These are phyloP conservation scores for Ornithoptera priamus DNA, from an alignment of 2,888 invertebrate species.

Conservation along the genomic window DNA sequence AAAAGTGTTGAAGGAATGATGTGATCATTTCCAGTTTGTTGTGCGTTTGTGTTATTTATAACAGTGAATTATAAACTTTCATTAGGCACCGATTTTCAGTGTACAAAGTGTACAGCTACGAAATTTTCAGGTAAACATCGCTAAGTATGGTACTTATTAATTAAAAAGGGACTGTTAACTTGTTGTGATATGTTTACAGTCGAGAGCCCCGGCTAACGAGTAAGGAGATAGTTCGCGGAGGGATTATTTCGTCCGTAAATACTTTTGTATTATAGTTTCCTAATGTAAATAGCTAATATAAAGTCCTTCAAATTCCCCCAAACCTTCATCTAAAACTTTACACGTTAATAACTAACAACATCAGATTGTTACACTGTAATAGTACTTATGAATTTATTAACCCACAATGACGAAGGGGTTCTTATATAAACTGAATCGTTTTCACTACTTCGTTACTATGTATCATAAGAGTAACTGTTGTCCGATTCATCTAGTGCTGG, in stretches of 20 bases:
- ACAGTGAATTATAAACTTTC: background rate
- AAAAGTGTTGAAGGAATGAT: too few relatives aligned
- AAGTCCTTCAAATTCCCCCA: slow-evolving; percentile 7
- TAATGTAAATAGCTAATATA: slow-evolving; percentile 17
- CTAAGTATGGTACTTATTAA: slow-evolving; percentile 40
- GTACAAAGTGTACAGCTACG: slow-evolving; percentile 26
- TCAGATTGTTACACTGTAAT: background rate
- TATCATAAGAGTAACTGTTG: too few relatives aligned
- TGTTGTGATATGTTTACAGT: slow-evolving; percentile 41
- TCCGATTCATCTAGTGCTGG: too few relatives aligned
- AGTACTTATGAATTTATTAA: too few relatives aligned
- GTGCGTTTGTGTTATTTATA: background rate
- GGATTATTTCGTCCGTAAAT: slow-evolving; percentile 26
- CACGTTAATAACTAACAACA: background rate
- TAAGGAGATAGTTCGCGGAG: slow-evolving; percentile 33
- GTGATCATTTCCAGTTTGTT: background rate
- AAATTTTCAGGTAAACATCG: slow-evolving; percentile 38
- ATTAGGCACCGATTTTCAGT: slow-evolving; percentile 18
- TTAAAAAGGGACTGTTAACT: slow-evolving; percentile 43
- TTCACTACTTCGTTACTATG: too few relatives aligned
- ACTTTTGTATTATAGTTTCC: slow-evolving; percentile 20
- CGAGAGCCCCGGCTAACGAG: slow-evolving; percentile 35
- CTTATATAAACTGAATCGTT: too few relatives aligned
- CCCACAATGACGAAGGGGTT: too few relatives aligned
- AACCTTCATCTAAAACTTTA: slow-evolving; percentile 1